Evolutionary conservation across 2,888 invertebrate species (phyloP).

Genomic region (Stictocephala bisonia): DNA sequence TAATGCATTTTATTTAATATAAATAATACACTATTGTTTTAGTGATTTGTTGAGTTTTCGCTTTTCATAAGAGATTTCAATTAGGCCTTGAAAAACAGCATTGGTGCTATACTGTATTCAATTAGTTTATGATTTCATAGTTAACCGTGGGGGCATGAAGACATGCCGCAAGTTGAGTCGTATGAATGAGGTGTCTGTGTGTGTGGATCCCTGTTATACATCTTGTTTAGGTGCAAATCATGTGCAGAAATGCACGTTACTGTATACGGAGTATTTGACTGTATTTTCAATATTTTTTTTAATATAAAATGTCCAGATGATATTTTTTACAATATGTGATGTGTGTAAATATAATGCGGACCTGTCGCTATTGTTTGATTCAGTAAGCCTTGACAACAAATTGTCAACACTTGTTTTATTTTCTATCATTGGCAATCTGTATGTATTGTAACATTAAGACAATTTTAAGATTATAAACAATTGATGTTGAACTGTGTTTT

Average conservation of each 20-base stretch:
- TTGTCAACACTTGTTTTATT: slow-evolving; percentile 45
- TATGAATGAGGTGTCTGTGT: slow-evolving; percentile 29
- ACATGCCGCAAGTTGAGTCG: slow-evolving; percentile 28
- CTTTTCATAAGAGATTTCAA: no score
- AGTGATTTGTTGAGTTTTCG: no score
- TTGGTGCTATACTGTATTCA: slow-evolving; percentile 31
- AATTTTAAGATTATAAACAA: slow-evolving; percentile 57
- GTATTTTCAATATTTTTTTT: slow-evolving; percentile 49
- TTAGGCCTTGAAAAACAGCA: slow-evolving; percentile 26
- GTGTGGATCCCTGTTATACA: slow-evolving; percentile 38
- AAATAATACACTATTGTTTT: no score
- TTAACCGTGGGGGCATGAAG: slow-evolving; percentile 28
- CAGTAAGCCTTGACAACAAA: slow-evolving; percentile 34
- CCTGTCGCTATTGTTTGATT: slow-evolving; percentile 42
- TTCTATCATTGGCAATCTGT: slow-evolving; percentile 54
- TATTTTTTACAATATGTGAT: slow-evolving; percentile 48
- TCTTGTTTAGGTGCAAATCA: slow-evolving; percentile 44
- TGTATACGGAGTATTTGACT: slow-evolving; percentile 50
- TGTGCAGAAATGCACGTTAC: slow-evolving; percentile 44
- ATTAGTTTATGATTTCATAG: slow-evolving; percentile 11
- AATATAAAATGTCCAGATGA: slow-evolving; percentile 48
- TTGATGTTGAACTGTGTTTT: slow-evolving; percentile 54
- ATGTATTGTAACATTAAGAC: slow-evolving; percentile 58
- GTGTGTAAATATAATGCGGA: slow-evolving; percentile 46
- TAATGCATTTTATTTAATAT: no score